Evolutionary conservation across 2,888 invertebrate genomes (phyloP).

Genomic region (Pyrrhosoma nymphula): DNA sequence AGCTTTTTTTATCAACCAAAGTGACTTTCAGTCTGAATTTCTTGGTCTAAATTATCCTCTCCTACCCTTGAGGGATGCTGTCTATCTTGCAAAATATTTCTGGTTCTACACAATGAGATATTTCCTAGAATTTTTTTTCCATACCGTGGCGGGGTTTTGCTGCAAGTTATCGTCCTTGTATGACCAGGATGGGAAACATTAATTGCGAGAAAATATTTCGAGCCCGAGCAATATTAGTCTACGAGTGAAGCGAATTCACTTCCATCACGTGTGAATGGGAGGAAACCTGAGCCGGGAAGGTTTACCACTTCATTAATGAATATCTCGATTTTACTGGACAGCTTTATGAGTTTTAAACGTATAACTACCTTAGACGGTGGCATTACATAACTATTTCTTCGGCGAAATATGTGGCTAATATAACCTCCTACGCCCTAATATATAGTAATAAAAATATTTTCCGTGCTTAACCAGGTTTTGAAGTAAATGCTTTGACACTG

Average conservation of each 20-base stretch:
- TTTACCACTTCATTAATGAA: background rate
- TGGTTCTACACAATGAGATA: background rate
- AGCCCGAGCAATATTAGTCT: background rate
- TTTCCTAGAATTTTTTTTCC: background rate
- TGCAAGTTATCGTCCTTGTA: background rate
- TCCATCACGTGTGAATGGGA: too few species aligned
- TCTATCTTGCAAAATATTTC: background rate
- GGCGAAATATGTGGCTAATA: too few species aligned
- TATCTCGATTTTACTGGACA: background rate
- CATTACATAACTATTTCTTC: too few species aligned
- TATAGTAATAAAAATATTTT: too few species aligned
- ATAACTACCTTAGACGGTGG: too few species aligned
- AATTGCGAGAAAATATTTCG: background rate
- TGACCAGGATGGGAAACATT: background rate
- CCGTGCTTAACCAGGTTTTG: too few species aligned
- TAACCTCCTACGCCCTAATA: too few species aligned
- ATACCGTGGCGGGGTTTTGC: background rate
- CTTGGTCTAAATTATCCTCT: background rate
- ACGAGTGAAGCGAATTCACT: too few species aligned
- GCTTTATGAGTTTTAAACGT: too few species aligned
- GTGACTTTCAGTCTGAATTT: conserved; percentile 5
- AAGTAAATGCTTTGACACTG: too few species aligned
- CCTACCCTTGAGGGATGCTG: background rate
- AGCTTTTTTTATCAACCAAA: background rate
- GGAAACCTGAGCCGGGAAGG: background rate